Percentiles rank a stretch among this genome's conserved stretches.
Conservation (phyloP, 2,113 vertebrate genomes). For the Gavia stellata region DNA sequence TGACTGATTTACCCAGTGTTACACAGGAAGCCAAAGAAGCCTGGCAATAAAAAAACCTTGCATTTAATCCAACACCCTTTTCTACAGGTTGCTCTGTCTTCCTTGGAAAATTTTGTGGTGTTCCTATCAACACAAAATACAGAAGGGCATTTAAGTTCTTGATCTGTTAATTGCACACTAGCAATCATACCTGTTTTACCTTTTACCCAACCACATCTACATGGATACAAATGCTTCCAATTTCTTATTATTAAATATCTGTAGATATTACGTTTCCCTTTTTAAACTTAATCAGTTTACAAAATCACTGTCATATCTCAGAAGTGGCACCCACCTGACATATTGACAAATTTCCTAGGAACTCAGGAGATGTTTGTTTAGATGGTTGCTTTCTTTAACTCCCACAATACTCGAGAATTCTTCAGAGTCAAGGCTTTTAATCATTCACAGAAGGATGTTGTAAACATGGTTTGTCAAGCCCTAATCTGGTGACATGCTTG, state of each 20-base stretch:
- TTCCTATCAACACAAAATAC: neutral
- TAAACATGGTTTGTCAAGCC: neutral
- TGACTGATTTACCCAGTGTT: neutral
- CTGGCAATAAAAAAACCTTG: neutral
- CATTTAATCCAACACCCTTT: neutral
- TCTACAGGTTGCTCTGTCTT: neutral
- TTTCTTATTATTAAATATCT: neutral
- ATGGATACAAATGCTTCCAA: neutral
- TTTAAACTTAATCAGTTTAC: neutral
- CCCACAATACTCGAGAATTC: neutral
- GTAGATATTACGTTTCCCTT: neutral
- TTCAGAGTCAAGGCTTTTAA: neutral
- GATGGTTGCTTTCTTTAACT: neutral
- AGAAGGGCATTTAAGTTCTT: neutral
- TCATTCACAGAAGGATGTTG: neutral
- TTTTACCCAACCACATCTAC: neutral
- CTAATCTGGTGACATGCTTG: neutral
- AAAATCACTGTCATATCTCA: neutral
- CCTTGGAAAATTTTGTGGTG: neutral
- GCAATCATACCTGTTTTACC: neutral
- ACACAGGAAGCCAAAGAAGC: neutral
- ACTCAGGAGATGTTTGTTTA: neutral
- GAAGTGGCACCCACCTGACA: neutral
- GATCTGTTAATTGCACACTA: neutral
- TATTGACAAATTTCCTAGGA: neutral